Conservation (phyloP, 2,888 invertebrate species). For the Elmis aenea region DNA sequence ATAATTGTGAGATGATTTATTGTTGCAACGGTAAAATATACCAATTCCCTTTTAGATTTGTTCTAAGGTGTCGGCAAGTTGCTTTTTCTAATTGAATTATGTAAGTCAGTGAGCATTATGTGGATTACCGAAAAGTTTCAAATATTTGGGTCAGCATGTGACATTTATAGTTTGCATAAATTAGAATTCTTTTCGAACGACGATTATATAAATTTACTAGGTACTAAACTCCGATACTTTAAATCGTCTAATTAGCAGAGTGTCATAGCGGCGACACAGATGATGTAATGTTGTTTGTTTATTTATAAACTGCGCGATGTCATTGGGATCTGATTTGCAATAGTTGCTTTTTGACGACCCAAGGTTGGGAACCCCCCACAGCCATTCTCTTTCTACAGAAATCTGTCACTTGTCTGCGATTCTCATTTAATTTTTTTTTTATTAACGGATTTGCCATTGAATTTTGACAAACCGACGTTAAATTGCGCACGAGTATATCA, state of each 20-base stretch:
- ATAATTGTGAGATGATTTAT: too few relatives aligned
- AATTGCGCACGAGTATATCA: conserved; percentile 8
- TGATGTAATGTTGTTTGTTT: conserved; percentile 28
- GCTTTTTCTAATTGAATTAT: too few relatives aligned
- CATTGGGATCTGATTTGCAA: conserved; percentile 23
- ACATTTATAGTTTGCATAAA: too few relatives aligned
- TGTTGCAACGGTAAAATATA: too few relatives aligned
- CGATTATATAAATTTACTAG: too few relatives aligned
- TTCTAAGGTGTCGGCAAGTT: too few relatives aligned
- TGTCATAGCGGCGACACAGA: conserved; percentile 9
- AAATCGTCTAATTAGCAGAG: conserved; percentile 9
- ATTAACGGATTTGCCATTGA: conserved; percentile 8
- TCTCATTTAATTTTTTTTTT: conserved; percentile 7
- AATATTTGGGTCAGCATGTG: too few relatives aligned
- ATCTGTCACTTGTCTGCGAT: conserved; percentile 24
- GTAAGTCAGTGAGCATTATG: too few relatives aligned
- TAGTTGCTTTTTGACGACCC: conserved; percentile 28
- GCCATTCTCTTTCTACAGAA: conserved; percentile 22
- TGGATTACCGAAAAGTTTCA: too few relatives aligned
- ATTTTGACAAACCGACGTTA: conserved; percentile 6
- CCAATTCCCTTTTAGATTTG: too few relatives aligned
- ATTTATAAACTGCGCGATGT: conserved; percentile 20
- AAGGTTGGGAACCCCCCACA: conserved; percentile 28
- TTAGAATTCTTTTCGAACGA: too few relatives aligned
- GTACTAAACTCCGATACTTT: too few relatives aligned